Conservation (phyloP, 2,888 invertebrate species). For the Lysandra coridon region DNA sequence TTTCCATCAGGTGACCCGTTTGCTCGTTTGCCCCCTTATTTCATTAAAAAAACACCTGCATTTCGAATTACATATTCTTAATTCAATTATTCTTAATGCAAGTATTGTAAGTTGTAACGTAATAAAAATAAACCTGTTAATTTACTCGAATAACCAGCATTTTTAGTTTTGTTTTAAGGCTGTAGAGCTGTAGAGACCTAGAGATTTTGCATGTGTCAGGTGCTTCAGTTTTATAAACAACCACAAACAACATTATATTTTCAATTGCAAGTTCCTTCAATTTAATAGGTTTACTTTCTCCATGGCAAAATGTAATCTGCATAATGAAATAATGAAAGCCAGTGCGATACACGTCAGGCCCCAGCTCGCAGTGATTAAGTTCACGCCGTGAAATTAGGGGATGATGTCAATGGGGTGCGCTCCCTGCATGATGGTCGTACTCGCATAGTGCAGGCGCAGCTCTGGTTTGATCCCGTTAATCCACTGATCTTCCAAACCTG, state of each 20-base stretch:
- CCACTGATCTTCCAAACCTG: neutral
- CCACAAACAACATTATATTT: neutral
- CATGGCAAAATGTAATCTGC: neutral
- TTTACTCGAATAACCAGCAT: neutral
- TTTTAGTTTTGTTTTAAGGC: neutral
- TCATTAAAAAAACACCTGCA: neutral
- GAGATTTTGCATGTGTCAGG: neutral
- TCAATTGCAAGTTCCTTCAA: neutral
- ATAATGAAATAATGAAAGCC: neutral
- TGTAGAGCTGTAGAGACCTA: neutral
- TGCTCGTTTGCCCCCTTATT: too few species aligned
- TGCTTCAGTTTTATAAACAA: neutral
- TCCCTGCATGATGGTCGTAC: neutral
- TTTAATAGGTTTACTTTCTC: neutral
- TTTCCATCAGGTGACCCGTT: too few species aligned
- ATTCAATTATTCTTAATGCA: too few species aligned
- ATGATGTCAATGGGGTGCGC: slow-evolving; percentile 5
- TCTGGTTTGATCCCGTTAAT: neutral
- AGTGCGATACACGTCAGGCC: neutral
- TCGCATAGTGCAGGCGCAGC: neutral
- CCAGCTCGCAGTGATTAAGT: slow-evolving; percentile 6
- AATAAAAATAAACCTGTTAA: neutral
- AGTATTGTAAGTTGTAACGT: neutral
- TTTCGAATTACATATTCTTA: too few species aligned
- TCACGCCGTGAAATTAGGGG: slow-evolving; percentile 11